Conservation (phyloP, 1,140 invertebrate species). For the Drosophila persimilis region DNA sequence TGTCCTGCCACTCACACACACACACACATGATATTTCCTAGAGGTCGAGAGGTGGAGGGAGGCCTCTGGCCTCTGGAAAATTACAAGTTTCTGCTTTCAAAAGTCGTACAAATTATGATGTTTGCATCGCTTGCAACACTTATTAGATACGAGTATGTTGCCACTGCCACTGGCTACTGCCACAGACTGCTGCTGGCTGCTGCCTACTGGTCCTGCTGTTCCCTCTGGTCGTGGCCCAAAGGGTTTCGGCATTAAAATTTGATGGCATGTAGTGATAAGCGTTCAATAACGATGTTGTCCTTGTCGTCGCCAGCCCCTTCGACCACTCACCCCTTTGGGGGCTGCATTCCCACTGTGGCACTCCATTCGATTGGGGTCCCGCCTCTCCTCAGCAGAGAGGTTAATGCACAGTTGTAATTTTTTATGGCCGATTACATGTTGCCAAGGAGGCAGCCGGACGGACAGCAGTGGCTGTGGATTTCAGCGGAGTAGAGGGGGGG, state of each 20-base stretch:
- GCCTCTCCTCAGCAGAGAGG: conserved; percentile 31
- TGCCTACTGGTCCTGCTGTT: background rate
- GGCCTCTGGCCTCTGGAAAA: conserved; percentile 56
- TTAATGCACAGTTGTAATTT: conserved; percentile 80
- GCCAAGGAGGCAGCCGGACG: conserved; percentile 57
- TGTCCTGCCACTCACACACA: too few species aligned
- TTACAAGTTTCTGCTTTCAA: conserved; percentile 80
- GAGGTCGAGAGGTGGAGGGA: too few species aligned
- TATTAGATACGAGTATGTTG: conserved; percentile 55
- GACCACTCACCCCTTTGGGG: conserved; percentile 11
- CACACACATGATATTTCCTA: too few species aligned
- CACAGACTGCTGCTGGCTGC: conserved; percentile 2
- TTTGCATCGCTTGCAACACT: conserved; percentile 80
- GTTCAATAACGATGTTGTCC: conserved; percentile 68
- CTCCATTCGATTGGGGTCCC: conserved; percentile 55
- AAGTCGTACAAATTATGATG: conserved; percentile 81
- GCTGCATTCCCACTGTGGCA: conserved; percentile 4
- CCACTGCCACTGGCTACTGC: too few species aligned
- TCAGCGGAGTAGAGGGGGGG: too few species aligned
- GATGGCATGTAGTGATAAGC: conserved; percentile 80
- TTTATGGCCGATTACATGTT: conserved; percentile 79
- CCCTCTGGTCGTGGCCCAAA: conserved; percentile 38
- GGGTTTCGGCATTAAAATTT: conserved; percentile 80
- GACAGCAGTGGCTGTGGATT: background rate
- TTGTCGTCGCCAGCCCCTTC: conserved; percentile 44